Evolutionary conservation across 2,797 vertebrate species (phyloP).

Genomic region (Cirrhinus mrigala): DNA sequence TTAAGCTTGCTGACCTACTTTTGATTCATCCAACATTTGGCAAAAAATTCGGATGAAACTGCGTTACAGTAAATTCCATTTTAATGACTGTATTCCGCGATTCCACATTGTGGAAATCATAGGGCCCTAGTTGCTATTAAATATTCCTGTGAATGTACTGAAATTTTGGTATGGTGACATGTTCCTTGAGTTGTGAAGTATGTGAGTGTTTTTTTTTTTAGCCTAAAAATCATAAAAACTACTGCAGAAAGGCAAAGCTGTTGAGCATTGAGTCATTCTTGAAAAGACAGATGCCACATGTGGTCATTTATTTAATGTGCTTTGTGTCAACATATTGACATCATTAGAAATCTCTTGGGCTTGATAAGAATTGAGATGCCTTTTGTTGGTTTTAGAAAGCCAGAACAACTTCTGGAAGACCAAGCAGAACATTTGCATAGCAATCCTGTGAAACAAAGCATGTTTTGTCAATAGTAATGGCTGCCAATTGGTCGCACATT

Average conservation of each 20-base stretch:
- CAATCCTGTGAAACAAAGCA: conserved; percentile 8
- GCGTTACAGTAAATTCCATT: too few relatives aligned
- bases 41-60: too few relatives aligned
- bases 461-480: background rate
- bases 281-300: background rate
- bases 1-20: too few relatives aligned
- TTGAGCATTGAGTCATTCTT: background rate
- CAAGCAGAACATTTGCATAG: background rate
- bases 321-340: background rate
- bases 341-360: background rate
- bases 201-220: too few relatives aligned
- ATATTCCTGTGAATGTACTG: background rate
- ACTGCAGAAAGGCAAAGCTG: background rate
- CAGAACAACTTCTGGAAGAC: background rate
- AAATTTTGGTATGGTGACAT: too few relatives aligned
- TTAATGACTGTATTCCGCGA: too few relatives aligned
- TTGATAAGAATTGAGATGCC: background rate
- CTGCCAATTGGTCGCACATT: background rate
- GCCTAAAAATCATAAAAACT: background rate
- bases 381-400: background rate
- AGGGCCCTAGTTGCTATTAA: too few relatives aligned
- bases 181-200: background rate
- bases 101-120: too few relatives aligned
- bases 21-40: too few relatives aligned
- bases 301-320: background rate